Conservation (phyloP, 2,797 vertebrate genomes). For the Notamacropus eugenii region DNA sequence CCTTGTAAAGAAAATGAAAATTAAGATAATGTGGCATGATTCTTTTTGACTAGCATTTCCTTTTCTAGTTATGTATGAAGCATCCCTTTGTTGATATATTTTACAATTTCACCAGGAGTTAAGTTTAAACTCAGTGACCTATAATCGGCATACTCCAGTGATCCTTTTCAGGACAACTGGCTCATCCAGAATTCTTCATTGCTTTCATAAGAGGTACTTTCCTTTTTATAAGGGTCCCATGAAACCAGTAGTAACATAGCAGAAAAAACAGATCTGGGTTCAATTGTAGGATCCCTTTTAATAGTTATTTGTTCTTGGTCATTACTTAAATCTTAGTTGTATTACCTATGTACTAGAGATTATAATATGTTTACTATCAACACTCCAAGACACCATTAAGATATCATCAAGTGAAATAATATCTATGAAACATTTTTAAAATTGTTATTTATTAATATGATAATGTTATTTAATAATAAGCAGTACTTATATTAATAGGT, state of each 20-base stretch:
- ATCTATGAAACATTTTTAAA: neutral
- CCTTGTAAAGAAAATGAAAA: neutral
- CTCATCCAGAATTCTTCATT: neutral
- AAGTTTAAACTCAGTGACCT: neutral
- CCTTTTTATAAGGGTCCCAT: neutral
- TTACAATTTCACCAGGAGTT: neutral
- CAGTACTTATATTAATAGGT: too few species aligned
- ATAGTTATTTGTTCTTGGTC: neutral
- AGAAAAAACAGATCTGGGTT: neutral
- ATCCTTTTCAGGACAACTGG: neutral
- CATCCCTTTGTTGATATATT: neutral
- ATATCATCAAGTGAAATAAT: neutral
- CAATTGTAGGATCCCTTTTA: neutral
- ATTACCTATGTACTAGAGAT: neutral
- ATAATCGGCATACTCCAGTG: neutral
- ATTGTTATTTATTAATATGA: too few species aligned
- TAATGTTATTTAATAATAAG: neutral
- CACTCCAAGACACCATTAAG: neutral
- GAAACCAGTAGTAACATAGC: neutral
- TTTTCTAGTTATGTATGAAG: neutral
- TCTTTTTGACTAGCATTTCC: neutral
- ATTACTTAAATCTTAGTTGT: neutral
- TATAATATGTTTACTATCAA: neutral
- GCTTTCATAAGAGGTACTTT: neutral
- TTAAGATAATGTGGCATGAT: neutral